Evolutionary conservation across 2,797 vertebrate species (phyloP), one percentile per base, ranked within the genome.

Genomic region (Chrysocyon brachyurus): DNA sequence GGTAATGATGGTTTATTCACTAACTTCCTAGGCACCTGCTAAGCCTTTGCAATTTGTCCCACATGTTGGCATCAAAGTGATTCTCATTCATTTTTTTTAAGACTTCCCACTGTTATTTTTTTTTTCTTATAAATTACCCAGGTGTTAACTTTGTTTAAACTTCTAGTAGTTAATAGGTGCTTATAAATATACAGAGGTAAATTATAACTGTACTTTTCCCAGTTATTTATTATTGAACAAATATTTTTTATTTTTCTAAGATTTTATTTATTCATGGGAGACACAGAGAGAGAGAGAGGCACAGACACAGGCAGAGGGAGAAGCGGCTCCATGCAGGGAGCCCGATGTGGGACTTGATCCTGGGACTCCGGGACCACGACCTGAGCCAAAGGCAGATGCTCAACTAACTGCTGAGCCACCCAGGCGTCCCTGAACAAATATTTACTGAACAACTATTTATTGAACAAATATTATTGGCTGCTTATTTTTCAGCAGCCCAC

Each of bases 61-160:
- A 22, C 15, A 36, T 4, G 2, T 87, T 77, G 59, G 24, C 49
- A 68, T 82, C 40, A 78, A 68, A 86, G 14, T 63, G 8, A n/a
- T 82, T 95, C 40, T 88, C 12, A 70, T 59, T 86, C 40, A 3
- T 68, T 75, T 87, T 87, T 72, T 93, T 95, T 85, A 33, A 85
- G 16, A 3, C 59, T 68, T 72, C 66, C 46, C 10, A 75, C 54
- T 91, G 2, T 87, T 95, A 19, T 11, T 79, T 63, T 93, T 63
- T 93, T 88, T 72, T 77, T 81, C 40, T 87, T 90, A 49, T 54
- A 83, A 66, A 52, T 94, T 85, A 52, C 28, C 16, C n/a, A 73
- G 36, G 15, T 46, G 61, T 36, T 63, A 46, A 70, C 10, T 92
- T 77, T 87, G 31, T 90, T 82, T 88, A 70, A 70, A 68, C 12